Evolutionary conservation across 2,113 vertebrate genomes (phyloP), one percentile per base, ranked within the genome.

Genomic region (Tor tambroides): DNA sequence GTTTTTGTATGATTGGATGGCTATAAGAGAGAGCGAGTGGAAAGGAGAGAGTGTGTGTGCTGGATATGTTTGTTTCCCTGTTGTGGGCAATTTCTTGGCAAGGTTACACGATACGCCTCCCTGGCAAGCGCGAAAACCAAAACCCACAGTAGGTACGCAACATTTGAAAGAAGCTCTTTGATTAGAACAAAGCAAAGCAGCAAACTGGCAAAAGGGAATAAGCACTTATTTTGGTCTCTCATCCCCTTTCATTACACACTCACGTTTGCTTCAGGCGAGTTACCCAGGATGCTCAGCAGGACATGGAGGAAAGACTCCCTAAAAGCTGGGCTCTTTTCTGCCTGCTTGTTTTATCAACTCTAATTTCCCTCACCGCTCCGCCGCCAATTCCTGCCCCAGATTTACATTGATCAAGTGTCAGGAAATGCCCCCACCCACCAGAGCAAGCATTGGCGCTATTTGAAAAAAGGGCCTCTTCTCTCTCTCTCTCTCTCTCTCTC

Each of bases 181-280:
- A 95, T 94, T 88, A 91, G 90, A 94, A 93, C 90, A 94, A 94
- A 95, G 93, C 91, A 92, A 93, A 94, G 81, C 90, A 91, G 92
- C 91, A 93, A 94, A 94, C 95, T 77, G 83, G 93, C 91, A 89
- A 91, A 63, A 87, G 93, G 92, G 93, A 95, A 94, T 93, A 94
- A 95, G 94, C 92, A 92, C 88, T 93, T 93, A 94, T 93, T 93
- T 92, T 84, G 88, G 86, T 89, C 91, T 93, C 94, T 95, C 93
- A 94, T 94, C 91, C 87, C 89, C 90, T 89, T 94, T 95, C 92
- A 94, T 94, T 94, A 95, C 91, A 92, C 92, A 90, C 91, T 91
- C 90, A 90, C 91, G 91, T 94, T 94, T 94, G 94, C 94, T 95
- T 90, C 71, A 93, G 94, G 94, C 92, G 87, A 94, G 89, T 89